Conservation (phyloP, 1,140 invertebrate genomes). For the Atta texana region DNA sequence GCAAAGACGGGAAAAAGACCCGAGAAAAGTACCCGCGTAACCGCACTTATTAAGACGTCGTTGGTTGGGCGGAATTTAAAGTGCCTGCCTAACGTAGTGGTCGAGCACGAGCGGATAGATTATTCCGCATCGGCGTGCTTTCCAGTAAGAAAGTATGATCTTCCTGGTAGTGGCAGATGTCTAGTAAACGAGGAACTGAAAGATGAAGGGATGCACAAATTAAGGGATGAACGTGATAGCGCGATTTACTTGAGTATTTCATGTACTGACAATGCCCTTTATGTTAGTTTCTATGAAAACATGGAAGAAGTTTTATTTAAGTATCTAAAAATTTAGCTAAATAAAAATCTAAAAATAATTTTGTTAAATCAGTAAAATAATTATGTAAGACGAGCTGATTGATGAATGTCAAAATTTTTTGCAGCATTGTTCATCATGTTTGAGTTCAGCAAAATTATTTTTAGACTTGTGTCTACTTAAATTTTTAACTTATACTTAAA, state of each 20-base stretch:
- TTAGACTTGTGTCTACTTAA: too few species aligned
- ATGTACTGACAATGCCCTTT: not conserved
- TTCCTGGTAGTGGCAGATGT: conserved; percentile 41
- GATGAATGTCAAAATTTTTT: too few species aligned
- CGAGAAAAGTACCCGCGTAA: conserved; percentile 76
- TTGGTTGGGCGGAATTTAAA: conserved; percentile 82
- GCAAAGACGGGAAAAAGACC: conserved; percentile 68
- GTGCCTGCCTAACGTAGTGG: conserved; percentile 71
- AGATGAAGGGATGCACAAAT: not conserved
- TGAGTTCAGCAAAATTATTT: too few species aligned
- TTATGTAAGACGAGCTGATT: too few species aligned
- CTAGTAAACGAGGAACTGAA: not conserved
- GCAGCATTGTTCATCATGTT: too few species aligned
- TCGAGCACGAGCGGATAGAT: conserved; percentile 72
- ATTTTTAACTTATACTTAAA: too few species aligned
- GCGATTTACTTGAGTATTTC: not conserved
- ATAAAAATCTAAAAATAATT: too few species aligned
- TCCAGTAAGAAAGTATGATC: conserved; percentile 48
- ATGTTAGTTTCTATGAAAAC: too few species aligned
- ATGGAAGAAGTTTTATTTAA: too few species aligned
- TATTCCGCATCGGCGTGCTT: conserved; percentile 30
- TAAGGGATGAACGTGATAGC: not conserved
- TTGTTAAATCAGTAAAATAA: too few species aligned
- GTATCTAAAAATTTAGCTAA: too few species aligned
- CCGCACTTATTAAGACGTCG: conserved; percentile 86